Evolutionary conservation across 2,888 invertebrate genomes (phyloP).

Genomic region (Gastrophysa polygoni): DNA sequence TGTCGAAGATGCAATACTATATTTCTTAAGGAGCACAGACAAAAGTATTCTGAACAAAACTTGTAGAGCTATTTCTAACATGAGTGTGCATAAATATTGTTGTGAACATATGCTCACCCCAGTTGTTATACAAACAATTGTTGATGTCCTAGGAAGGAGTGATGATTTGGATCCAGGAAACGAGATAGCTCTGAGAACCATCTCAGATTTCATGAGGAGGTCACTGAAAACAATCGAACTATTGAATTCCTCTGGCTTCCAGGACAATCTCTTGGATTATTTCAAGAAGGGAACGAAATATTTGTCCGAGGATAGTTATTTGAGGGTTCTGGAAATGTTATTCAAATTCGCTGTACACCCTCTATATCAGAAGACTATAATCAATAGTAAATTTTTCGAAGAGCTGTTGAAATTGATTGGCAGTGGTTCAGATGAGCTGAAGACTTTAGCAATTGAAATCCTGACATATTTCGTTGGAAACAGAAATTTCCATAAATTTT

Average conservation of each 20-base stretch:
- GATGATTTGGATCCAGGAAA: constrained; percentile 44
- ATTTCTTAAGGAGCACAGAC: constrained; percentile 42
- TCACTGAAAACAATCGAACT: constrained; percentile 41
- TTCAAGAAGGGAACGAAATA: constrained; percentile 36
- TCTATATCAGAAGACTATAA: constrained; percentile 35
- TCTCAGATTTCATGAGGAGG: constrained; percentile 43
- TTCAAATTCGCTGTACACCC: constrained; percentile 41
- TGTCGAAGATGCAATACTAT: constrained; percentile 47
- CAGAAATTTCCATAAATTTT: constrained; percentile 37
- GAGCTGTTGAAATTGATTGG: constrained; percentile 36
- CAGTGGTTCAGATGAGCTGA: constrained; percentile 27
- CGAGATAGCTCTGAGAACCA: constrained; percentile 44
- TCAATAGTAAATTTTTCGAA: constrained; percentile 33
- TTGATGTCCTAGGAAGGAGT: constrained; percentile 39
- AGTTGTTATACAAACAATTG: constrained; percentile 40
- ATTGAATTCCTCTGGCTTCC: constrained; percentile 36
- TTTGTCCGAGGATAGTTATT: constrained; percentile 36
- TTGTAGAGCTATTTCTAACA: constrained; percentile 46
- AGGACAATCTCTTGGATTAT: constrained; percentile 40
- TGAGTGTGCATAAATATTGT: constrained; percentile 49
- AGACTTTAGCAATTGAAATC: constrained; percentile 40
- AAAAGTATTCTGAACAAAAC: constrained; percentile 43
- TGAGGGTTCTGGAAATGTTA: constrained; percentile 41
- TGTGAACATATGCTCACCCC: constrained; percentile 49
- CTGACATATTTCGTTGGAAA: constrained; percentile 34